Conservation (phyloP, 2,888 invertebrate genomes). For the Dorcus hopei region DNA sequence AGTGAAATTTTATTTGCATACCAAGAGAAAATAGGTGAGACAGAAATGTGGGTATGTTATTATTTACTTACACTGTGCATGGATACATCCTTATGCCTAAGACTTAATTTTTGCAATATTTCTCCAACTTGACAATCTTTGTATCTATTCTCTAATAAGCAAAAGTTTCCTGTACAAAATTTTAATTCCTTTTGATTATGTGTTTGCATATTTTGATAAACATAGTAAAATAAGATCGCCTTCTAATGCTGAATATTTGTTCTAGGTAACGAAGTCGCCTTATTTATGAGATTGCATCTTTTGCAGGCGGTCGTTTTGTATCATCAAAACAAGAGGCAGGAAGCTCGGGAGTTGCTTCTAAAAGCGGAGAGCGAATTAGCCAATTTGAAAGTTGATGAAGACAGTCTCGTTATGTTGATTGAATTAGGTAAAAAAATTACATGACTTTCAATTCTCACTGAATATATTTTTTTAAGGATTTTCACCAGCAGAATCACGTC, state of each 20-base stretch:
- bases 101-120: no score
- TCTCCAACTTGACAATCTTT: no score
- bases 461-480: constrained; percentile 56
- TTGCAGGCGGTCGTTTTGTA: constrained; percentile 77
- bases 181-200: no score
- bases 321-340: constrained; percentile 67
- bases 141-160: no score
- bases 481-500: constrained; percentile 63
- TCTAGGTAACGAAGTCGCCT: constrained; percentile 66
- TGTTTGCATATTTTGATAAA: no score
- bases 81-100: no score
- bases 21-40: no score
- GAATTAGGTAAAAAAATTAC: constrained; percentile 53
- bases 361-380: constrained; percentile 64
- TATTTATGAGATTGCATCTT: constrained; percentile 74
- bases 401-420: constrained; percentile 53
- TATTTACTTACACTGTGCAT: no score
- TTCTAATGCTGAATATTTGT: constrained; percentile 2
- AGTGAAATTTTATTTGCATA: no score
- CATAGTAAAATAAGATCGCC: no score
- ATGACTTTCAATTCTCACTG: not conserved
- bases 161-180: no score
- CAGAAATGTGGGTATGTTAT: no score
- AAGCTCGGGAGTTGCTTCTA: constrained; percentile 60
- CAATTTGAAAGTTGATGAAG: constrained; percentile 60